Evolutionary conservation across 2,113 vertebrate genomes (phyloP).

Genomic region (Pelodiscus sinensis): DNA sequence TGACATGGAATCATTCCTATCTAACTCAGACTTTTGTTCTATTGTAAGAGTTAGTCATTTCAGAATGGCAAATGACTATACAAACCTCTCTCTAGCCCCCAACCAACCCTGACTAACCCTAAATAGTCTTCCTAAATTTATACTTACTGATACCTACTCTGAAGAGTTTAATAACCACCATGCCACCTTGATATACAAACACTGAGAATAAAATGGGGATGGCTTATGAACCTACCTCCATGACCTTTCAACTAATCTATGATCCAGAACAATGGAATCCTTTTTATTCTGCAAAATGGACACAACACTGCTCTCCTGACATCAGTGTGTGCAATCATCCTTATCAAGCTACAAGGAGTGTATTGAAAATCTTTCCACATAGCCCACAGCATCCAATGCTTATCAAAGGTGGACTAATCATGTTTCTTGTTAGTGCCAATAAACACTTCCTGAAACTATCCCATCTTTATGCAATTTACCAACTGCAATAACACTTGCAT

Average conservation of each 20-base stretch:
- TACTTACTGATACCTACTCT: neutral
- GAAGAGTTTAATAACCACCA: neutral
- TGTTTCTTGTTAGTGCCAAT: neutral
- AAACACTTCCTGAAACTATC: neutral
- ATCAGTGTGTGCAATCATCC: neutral
- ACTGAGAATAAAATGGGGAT: neutral
- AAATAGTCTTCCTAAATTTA: neutral
- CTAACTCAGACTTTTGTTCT: neutral
- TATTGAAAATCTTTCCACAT: neutral
- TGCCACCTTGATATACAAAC: neutral
- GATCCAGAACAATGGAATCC: neutral
- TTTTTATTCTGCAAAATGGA: neutral
- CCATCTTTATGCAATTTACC: neutral
- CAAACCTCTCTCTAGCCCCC: neutral
- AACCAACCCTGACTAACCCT: neutral
- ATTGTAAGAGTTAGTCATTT: neutral
- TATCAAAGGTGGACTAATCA: neutral
- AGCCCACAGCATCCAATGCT: neutral
- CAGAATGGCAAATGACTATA: neutral
- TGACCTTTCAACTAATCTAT: neutral
- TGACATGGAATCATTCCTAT: neutral
- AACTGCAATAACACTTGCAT: neutral
- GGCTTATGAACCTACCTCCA: neutral
- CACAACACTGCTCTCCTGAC: neutral
- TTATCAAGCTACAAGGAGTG: neutral